Conservation (phyloP, 2,888 invertebrate species). For the Coecobrya sp. region DNA sequence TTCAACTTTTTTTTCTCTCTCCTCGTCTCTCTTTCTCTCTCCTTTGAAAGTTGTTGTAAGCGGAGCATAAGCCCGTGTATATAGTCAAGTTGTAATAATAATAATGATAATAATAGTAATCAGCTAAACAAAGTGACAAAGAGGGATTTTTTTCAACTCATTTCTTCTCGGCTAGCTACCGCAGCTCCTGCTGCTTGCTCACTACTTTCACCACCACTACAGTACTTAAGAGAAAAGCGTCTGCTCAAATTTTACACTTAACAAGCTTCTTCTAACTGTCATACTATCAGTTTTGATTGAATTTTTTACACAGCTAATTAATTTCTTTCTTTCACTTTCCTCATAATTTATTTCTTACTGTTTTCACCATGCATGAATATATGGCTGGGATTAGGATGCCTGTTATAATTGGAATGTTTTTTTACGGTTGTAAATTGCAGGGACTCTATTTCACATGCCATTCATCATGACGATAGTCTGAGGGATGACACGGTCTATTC, state of each 20-base stretch:
- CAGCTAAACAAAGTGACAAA: conserved; percentile 68
- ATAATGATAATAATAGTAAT: conserved; percentile 62
- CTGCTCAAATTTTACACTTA: conserved; percentile 36
- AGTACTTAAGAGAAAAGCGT: conserved; percentile 10
- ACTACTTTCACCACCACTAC: neutral
- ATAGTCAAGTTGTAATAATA: conserved; percentile 58
- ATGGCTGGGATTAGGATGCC: neutral
- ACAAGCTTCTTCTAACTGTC: conserved; percentile 54
- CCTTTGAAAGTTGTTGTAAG: conserved; percentile 1
- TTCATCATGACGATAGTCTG: conserved; percentile 90
- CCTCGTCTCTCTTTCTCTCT: conserved; percentile 3
- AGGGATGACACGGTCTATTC: conserved; percentile 92
- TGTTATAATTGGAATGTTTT: conserved; percentile 31
- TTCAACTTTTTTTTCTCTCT: conserved; percentile 54
- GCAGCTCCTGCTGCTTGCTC: neutral
- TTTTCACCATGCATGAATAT: too few relatives aligned
- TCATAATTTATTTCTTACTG: neutral
- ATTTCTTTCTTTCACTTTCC: conserved; percentile 37
- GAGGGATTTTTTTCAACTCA: conserved; percentile 64
- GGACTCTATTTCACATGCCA: conserved; percentile 93
- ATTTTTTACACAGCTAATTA: conserved; percentile 51
- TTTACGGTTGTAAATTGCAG: conserved; percentile 88
- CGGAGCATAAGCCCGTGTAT: conserved; percentile 40
- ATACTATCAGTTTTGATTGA: conserved; percentile 51
- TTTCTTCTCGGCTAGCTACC: conserved; percentile 16